These are phyloP conservation scores for Acrocephalus scirpaceus DNA, from an alignment of 2,797 vertebrate genomes.

Conservation along the genomic window DNA sequence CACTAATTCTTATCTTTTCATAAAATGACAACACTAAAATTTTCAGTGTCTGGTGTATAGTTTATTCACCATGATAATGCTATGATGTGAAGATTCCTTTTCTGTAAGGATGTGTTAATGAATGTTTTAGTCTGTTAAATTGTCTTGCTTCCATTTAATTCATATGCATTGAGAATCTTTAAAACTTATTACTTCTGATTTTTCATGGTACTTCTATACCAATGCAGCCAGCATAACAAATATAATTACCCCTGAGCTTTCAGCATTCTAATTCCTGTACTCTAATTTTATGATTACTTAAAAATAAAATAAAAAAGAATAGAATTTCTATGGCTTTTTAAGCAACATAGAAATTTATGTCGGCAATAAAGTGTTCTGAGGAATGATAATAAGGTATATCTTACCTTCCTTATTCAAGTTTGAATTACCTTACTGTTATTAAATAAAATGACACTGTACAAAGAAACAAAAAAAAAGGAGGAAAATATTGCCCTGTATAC, in stretches of 20 bases:
- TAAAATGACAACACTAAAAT: conserved; percentile 13
- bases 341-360: background rate
- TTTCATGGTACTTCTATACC: background rate
- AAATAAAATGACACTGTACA: background rate
- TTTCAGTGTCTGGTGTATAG: background rate
- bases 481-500: background rate
- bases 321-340: background rate
- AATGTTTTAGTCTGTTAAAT: background rate
- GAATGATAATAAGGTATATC: background rate
- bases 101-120: background rate
- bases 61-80: background rate
- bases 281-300: background rate
- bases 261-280: background rate
- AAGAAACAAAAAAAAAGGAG: background rate
- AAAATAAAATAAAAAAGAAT: background rate
- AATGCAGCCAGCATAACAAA: background rate
- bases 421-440: background rate
- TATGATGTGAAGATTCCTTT: background rate
- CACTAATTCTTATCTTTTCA: conserved; percentile 21
- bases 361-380: background rate
- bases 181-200: background rate
- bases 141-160: background rate
- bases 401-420: background rate
- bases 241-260: background rate
- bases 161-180: background rate